Conservation (phyloP, 2,113 vertebrate species). For the Rhinogobius similis region DNA sequence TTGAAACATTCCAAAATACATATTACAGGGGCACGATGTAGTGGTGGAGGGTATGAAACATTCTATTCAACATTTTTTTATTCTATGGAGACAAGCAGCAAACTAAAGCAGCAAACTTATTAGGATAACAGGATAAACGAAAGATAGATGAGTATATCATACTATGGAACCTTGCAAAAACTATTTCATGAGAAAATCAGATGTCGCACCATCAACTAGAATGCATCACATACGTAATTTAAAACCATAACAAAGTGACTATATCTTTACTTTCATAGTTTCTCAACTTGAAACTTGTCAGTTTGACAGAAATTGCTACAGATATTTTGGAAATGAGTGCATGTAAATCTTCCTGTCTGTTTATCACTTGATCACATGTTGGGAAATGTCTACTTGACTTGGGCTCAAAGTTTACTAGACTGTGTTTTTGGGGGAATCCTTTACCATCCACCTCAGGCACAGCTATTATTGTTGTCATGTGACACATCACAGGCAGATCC, state of each 20-base stretch:
- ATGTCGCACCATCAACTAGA: too few relatives aligned
- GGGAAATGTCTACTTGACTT: neutral
- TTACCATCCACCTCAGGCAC: slow-evolving; percentile 11
- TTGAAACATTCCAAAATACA: too few relatives aligned
- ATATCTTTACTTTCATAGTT: neutral
- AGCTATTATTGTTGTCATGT: slow-evolving; percentile 36
- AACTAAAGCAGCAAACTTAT: too few relatives aligned
- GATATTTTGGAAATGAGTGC: neutral
- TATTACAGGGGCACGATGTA: too few relatives aligned
- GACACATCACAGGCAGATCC: slow-evolving; percentile 38
- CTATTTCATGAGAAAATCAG: too few relatives aligned
- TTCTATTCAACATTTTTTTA: too few relatives aligned
- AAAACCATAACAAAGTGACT: neutral
- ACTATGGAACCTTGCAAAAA: too few relatives aligned
- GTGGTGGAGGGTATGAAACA: too few relatives aligned
- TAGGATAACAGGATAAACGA: too few relatives aligned
- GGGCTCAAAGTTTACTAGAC: neutral
- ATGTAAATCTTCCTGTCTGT: slow-evolving; percentile 2
- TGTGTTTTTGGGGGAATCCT: slow-evolving; percentile 18
- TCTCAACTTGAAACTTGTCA: neutral
- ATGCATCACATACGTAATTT: neutral
- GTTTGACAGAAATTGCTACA: neutral
- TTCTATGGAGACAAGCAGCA: too few relatives aligned
- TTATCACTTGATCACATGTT: slow-evolving; percentile 16
- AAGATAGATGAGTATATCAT: too few relatives aligned